These are phyloP conservation scores for Solea solea DNA, from an alignment of 2,113 vertebrate genomes.

Conservation along the genomic window DNA sequence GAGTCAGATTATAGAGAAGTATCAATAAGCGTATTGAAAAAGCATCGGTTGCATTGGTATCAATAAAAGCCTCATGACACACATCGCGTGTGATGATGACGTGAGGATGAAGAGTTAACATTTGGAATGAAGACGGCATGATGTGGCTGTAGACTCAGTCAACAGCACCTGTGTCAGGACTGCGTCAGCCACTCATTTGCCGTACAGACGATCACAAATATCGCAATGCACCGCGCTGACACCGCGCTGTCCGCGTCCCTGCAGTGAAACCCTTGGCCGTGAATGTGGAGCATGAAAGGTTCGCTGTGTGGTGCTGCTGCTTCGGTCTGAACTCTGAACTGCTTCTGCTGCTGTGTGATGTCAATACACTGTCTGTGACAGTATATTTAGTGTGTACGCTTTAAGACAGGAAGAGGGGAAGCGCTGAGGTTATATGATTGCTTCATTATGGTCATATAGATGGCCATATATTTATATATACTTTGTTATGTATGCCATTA, in stretches of 20 bases:
- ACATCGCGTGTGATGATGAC: too few species aligned
- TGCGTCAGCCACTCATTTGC: slow-evolving; percentile 4
- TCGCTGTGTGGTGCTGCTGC: slow-evolving; percentile 42
- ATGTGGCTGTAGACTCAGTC: too few species aligned
- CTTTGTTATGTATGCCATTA: slow-evolving; percentile 78
- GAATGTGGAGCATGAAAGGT: slow-evolving; percentile 57
- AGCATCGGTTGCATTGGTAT: too few species aligned
- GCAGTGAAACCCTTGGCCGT: slow-evolving; percentile 27
- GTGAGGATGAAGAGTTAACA: too few species aligned
- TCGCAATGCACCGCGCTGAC: too few species aligned
- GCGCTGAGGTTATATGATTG: slow-evolving; percentile 79
- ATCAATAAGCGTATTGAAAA: too few species aligned
- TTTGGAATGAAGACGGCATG: too few species aligned
- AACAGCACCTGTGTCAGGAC: not conserved
- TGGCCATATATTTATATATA: slow-evolving; percentile 75
- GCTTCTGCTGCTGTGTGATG: slow-evolving; percentile 38
- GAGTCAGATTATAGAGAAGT: too few species aligned
- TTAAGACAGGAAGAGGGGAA: slow-evolving; percentile 75
- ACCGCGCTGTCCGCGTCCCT: slow-evolving; percentile 48
- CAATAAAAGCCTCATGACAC: too few species aligned
- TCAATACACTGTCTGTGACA: slow-evolving; percentile 41
- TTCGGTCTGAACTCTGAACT: slow-evolving; percentile 17
- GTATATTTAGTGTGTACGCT: slow-evolving; percentile 71
- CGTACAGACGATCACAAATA: not conserved
- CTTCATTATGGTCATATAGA: slow-evolving; percentile 79